These are phyloP conservation scores for Thera obeliscata DNA, from an alignment of 2,888 invertebrate genomes.

Conservation along the genomic window DNA sequence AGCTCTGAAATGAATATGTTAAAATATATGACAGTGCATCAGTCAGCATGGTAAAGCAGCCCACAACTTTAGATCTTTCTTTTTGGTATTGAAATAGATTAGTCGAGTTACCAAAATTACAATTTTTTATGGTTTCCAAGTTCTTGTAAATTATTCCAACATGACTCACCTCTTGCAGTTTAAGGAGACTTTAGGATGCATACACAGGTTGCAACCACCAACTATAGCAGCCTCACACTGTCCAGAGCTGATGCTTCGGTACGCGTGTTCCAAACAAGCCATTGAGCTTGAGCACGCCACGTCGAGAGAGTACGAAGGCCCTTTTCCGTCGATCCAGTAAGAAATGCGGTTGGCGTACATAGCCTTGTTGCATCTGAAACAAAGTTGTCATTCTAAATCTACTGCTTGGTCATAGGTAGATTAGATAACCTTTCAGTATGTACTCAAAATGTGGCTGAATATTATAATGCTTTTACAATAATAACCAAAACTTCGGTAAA, in stretches of 20 bases:
- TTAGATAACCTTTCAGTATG: too few relatives aligned
- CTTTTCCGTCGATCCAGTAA: constrained; percentile 60
- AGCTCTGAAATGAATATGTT: constrained; percentile 58
- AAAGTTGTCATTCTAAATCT: neutral
- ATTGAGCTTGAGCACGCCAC: constrained; percentile 55
- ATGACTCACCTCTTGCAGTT: constrained; percentile 49
- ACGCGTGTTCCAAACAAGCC: constrained; percentile 59
- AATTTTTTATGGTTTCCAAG: too few relatives aligned
- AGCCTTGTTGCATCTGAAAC: constrained; percentile 55
- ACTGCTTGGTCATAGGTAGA: too few relatives aligned
- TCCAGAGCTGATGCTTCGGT: constrained; percentile 52
- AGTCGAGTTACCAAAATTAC: too few relatives aligned
- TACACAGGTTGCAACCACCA: constrained; percentile 83
- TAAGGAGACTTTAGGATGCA: constrained; percentile 71
- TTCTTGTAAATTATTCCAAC: neutral
- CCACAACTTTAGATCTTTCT: too few relatives aligned
- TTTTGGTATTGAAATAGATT: too few relatives aligned
- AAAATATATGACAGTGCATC: too few relatives aligned
- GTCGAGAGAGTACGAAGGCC: constrained; percentile 58
- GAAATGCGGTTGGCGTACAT: constrained; percentile 64
- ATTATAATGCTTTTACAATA: too few relatives aligned
- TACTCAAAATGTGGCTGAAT: too few relatives aligned
- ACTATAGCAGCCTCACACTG: constrained; percentile 81
- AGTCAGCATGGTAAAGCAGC: too few relatives aligned
- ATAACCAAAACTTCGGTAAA: too few relatives aligned